Base-by-base conservation (phyloP, 2,888 invertebrate species). In the Lissocephala sabroskyi region DNA sequence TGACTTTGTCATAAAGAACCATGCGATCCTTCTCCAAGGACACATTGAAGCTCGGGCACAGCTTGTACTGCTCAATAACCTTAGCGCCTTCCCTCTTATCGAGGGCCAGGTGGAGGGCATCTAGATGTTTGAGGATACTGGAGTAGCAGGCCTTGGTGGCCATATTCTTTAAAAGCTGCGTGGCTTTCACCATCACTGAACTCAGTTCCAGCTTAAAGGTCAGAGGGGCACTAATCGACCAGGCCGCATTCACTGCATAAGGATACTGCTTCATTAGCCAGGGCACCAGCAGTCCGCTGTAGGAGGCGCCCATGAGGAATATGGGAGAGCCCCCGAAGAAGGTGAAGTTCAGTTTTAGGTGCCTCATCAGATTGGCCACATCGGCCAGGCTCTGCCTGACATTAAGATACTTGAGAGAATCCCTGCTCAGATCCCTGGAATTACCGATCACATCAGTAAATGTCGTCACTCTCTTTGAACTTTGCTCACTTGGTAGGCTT, bases 241-340 rank as follows among this genome's bases (percentile, higher is more conserved):
- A 84, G 0, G 84, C 86, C 1, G 88, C 89, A 35, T 78, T 63
- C 0, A 85, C 86, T 14, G 89, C 78, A 58, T 89, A 87, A 0
- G 89, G 89, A 77, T 89, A 89, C 30, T 87, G 83, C 52, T 87
- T 84, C 60, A 88, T 87, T 57, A 88, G 87, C 89, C 89, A 90
- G 30, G 87, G 75, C 14, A 86, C 89, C 87, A 90, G 87, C 55
- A 87, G 89, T 0, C 86, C 89, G 0, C 89, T 86, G 59, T 89
- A 89, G 0, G 89, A 89, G 0, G 88, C 88, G 2, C 89, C 89
- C 54, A 87, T 87, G 39, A 89, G 79, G 26, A 89, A 64, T 1
- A 67, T 43, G 33, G 70, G 79, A 6, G 84, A 78, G 35, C 82
- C 59, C 19, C 52, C 35, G 0, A 83, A 57, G 11, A 52, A 62